phyloP scores from a whole-genome alignment of 2,113 vertebrate species.

The Zosterops borbonicus region DNA sequence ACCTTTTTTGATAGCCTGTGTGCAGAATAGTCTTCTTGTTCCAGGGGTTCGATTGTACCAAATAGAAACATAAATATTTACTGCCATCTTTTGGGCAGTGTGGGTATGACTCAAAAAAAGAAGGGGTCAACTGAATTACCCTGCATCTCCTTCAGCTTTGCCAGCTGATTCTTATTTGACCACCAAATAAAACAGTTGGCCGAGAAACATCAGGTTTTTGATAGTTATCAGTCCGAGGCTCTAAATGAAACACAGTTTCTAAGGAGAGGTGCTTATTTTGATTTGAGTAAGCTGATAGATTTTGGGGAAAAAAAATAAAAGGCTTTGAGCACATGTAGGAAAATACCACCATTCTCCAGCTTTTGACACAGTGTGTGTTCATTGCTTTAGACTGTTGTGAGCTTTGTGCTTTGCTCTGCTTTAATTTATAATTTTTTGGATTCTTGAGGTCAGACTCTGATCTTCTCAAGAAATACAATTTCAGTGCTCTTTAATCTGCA shows the following conservation, averaged over 20 bases:
- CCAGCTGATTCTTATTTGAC: neutral
- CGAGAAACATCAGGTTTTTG: accelerated
- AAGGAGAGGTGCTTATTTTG: neutral
- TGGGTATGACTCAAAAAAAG: neutral
- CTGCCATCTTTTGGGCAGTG: slow-evolving; percentile 70
- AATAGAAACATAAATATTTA: slow-evolving; percentile 24
- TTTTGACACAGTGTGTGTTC: neutral
- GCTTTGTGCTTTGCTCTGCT: neutral
- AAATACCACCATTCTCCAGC: neutral
- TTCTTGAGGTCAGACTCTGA: neutral
- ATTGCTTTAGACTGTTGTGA: neutral
- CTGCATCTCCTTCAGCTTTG: neutral
- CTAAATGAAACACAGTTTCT: neutral
- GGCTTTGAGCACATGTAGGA: neutral
- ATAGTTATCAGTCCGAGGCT: neutral
- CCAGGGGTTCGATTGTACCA: neutral
- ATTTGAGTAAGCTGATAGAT: neutral
- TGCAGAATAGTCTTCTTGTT: neutral
- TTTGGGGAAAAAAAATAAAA: neutral
- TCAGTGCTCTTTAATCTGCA: neutral
- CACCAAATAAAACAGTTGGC: neutral
- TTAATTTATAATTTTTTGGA: neutral
- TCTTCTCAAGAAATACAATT: neutral
- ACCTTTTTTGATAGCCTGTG: neutral
- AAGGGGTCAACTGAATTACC: accelerated